A percentile compares a stretch with the other conserved stretches of the same genome.
phyloP scores from a whole-genome alignment of 23 tunicate genomes.

The Ciona savignyi region DNA sequence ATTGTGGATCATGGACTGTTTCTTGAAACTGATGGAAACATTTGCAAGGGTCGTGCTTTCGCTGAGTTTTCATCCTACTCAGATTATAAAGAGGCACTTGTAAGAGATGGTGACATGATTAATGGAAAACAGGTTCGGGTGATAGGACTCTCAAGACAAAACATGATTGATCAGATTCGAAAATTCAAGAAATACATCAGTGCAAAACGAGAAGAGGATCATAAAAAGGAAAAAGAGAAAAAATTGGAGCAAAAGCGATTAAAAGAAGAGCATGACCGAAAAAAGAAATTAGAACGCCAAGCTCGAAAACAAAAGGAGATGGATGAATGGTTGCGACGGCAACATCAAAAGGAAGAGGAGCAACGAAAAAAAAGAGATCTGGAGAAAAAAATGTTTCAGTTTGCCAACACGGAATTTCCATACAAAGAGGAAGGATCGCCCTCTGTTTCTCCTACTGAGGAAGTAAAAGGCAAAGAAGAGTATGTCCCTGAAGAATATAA shows the following conservation, averaged over 20 bases:
- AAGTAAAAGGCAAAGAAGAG: background rate
- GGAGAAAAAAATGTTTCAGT: conserved; percentile 16
- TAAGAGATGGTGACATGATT: conserved; percentile 81
- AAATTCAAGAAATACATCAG: conserved; percentile 50
- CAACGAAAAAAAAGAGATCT: conserved; percentile 30
- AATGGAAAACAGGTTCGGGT: conserved; percentile 70
- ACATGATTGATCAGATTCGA: conserved; percentile 61
- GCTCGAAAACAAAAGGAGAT: conserved; percentile 59
- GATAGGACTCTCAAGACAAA: conserved; percentile 46
- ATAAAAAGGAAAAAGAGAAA: conserved; percentile 31
- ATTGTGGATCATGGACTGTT: conserved; percentile 45
- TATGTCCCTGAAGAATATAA: background rate
- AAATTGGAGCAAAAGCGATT: conserved; percentile 34
- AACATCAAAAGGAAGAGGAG: conserved; percentile 49
- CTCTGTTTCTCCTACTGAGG: background rate
- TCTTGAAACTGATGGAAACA: conserved; percentile 64
- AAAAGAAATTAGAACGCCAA: conserved; percentile 18
- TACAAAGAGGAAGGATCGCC: background rate
- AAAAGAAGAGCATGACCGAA: conserved; percentile 18
- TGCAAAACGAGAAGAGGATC: conserved; percentile 64
- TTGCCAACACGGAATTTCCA: background rate
- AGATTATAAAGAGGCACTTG: conserved; percentile 54
- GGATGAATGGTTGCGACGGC: conserved; percentile 60
- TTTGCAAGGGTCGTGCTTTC: conserved; percentile 77
- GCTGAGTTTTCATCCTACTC: conserved; percentile 54